Percentiles rank a stretch among this genome's conserved stretches.
phyloP scores from a whole-genome alignment of 2,797 vertebrate species.

The Anolis apletophallus region DNA sequence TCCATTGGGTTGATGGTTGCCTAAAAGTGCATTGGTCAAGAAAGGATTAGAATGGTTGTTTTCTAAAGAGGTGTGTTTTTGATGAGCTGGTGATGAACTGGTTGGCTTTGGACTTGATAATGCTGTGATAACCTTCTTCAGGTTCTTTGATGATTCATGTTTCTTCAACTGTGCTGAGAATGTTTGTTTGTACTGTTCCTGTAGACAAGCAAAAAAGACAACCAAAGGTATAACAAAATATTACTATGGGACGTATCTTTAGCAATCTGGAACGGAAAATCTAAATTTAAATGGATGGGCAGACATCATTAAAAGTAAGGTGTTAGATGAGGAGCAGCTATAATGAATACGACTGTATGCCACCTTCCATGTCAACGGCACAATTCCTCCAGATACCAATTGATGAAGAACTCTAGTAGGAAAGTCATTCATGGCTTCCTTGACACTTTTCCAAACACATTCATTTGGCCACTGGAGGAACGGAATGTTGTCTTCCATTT shows the following conservation, averaged over 20 bases:
- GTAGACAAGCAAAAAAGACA: constrained; percentile 72
- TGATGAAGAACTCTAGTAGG: background rate
- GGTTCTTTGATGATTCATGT: constrained; percentile 86
- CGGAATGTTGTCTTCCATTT: background rate
- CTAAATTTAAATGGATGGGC: constrained; percentile 17
- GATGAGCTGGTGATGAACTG: constrained; percentile 79
- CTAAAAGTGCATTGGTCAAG: constrained; percentile 94
- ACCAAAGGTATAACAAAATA: constrained; percentile 43
- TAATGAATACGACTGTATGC: background rate
- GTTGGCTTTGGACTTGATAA: constrained; percentile 79
- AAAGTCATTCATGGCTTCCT: background rate
- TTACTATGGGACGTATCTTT: constrained; percentile 26
- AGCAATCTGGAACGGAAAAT: constrained; percentile 36
- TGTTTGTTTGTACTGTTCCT: constrained; percentile 86
- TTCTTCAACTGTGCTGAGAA: constrained; percentile 84
- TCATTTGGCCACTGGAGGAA: background rate
- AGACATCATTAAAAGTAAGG: constrained; percentile 5
- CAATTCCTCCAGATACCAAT: background rate
- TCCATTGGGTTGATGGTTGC: constrained; percentile 86
- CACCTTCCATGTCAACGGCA: background rate
- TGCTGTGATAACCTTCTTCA: constrained; percentile 83
- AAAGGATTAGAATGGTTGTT: constrained; percentile 89
- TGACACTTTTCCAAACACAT: background rate
- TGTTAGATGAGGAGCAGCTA: background rate
- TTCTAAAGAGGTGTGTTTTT: constrained; percentile 79